These are phyloP conservation scores for Apostichopus parvimensis DNA, from an alignment of 35 echinoderm and acorn worm species.

Conservation along the genomic window DNA sequence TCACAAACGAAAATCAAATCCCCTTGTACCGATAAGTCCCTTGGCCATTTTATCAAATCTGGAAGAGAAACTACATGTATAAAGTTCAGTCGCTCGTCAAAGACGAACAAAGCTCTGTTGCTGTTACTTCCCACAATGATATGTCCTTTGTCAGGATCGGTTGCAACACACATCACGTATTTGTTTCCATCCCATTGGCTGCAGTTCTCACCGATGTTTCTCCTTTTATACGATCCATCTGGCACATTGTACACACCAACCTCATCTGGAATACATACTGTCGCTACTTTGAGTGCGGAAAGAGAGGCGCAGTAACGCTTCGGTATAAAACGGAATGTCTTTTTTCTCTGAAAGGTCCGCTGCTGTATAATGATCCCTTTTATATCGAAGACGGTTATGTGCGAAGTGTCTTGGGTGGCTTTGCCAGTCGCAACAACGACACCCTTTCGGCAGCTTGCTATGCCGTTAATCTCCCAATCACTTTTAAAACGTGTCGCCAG, in stretches of 20 bases:
- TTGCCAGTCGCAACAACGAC: not conserved
- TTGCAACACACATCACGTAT: not conserved
- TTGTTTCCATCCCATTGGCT: not conserved
- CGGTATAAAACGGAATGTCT: not conserved
- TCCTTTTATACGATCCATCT: not conserved
- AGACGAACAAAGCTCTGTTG: not conserved
- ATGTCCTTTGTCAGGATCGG: not conserved
- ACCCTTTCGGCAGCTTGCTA: not conserved
- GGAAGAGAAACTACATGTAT: not conserved
- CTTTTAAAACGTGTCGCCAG: not conserved
- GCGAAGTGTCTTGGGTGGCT: not conserved
- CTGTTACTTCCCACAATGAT: not conserved
- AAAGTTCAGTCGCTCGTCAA: constrained; percentile 9
- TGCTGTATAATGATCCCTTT: not conserved
- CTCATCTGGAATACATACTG: not conserved
- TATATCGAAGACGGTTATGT: not conserved
- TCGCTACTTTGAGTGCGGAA: not conserved
- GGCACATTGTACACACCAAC: not conserved
- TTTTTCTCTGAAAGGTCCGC: not conserved
- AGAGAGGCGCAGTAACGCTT: not conserved
- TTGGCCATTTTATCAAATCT: not conserved
- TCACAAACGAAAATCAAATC: constrained; percentile 32
- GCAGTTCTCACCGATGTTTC: not conserved
- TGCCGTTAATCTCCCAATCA: not conserved
- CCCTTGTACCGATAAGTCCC: not conserved